Conservation (phyloP, 1,140 invertebrate species). For the Cepaea nemoralis region DNA sequence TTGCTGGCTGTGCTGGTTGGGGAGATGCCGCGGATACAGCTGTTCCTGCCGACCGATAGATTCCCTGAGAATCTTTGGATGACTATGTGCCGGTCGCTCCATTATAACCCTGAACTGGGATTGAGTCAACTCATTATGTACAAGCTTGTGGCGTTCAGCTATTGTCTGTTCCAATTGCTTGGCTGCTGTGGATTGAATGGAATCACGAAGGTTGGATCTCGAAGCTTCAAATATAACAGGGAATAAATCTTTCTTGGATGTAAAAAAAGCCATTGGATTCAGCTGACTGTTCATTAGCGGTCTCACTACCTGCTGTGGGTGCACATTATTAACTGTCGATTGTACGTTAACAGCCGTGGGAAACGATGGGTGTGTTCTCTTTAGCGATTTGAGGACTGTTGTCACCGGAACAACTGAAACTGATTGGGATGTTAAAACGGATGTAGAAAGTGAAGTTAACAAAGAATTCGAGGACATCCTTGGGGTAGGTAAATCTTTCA, state of each 20-base stretch:
- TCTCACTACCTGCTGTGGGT: not conserved
- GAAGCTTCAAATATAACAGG: not conserved
- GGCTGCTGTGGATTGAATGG: not conserved
- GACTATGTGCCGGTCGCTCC: not conserved
- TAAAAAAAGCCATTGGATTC: not conserved
- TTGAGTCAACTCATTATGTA: not conserved
- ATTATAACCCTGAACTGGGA: not conserved
- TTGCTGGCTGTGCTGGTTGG: conserved; percentile 4
- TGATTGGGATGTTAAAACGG: too few relatives aligned
- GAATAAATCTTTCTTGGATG: not conserved
- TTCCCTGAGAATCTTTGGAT: not conserved
- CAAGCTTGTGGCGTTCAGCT: not conserved
- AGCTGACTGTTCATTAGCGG: not conserved
- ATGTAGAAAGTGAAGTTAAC: too few relatives aligned
- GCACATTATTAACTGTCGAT: not conserved
- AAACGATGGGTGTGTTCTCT: not conserved
- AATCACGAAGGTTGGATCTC: not conserved
- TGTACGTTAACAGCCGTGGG: not conserved
- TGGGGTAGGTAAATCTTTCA: too few relatives aligned
- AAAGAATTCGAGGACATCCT: too few relatives aligned
- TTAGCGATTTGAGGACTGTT: not conserved
- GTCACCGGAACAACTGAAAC: too few relatives aligned
- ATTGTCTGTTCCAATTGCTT: not conserved
- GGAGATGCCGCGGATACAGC: not conserved
- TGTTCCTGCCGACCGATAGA: not conserved